Conservation (phyloP, 2,888 invertebrate species). For the Leucozona laternaria region DNA sequence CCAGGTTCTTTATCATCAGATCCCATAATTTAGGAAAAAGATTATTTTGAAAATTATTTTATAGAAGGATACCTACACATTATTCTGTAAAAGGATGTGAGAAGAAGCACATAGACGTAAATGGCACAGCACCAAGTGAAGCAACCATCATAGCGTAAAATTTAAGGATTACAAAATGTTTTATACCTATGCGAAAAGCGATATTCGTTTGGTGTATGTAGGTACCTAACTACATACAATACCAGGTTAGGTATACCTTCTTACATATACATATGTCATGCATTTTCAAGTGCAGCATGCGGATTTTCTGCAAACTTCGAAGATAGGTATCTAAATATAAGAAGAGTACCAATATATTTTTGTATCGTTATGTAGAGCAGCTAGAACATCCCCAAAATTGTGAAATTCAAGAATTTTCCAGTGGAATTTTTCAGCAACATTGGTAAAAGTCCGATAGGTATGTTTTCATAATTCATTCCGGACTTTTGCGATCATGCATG, state of each 20-base stretch:
- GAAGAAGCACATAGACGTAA: background rate
- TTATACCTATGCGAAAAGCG: background rate
- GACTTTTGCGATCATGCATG: too few relatives aligned
- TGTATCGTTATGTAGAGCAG: too few relatives aligned
- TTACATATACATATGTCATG: too few relatives aligned
- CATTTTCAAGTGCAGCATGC: background rate
- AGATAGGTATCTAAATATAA: too few relatives aligned
- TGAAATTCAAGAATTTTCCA: too few relatives aligned
- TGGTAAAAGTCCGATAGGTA: too few relatives aligned
- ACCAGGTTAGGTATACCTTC: too few relatives aligned
- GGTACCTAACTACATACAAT: background rate
- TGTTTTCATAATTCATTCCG: too few relatives aligned
- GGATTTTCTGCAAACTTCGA: conserved; percentile 23
- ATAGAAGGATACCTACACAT: background rate
- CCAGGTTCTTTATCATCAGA: conserved; percentile 55
- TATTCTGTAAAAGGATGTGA: conserved; percentile 2
- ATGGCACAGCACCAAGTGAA: background rate
- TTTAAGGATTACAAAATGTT: conserved; percentile 36
- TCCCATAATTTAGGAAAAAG: conserved; percentile 65
- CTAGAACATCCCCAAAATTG: too few relatives aligned
- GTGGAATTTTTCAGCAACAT: too few relatives aligned
- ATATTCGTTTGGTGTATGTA: conserved; percentile 1
- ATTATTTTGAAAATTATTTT: conserved; percentile 67
- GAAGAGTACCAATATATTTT: too few relatives aligned
- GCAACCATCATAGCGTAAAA: background rate